Base-by-base conservation (phyloP, 1,140 invertebrate species). In the Bilobella aurantiaca region DNA sequence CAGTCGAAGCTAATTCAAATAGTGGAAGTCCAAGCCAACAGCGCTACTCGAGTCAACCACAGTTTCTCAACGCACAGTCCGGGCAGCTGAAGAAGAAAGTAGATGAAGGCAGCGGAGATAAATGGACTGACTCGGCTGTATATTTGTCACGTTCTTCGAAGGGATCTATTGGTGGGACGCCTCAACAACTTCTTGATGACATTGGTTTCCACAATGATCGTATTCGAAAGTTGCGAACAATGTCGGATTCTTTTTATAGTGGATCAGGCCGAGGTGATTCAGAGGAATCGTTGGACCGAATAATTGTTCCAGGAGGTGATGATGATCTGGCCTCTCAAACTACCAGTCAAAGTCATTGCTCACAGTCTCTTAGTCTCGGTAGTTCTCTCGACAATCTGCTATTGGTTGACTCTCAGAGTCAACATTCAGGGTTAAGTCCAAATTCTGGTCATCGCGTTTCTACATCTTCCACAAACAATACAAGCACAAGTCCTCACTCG, bases 381-480 rank as follows among this genome's bases (percentile, higher is more conserved):
- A 62, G 58, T 21, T 64, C 60, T 37, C 57, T 73, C 28, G 71
- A 73, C 47, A 73, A 73, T 64, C 56, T 73, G 21, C 63, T 73
- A 1, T 46, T 73, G 0, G 68, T 73, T 1, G 71, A 70, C 31
- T 64, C 68, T 8, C 53, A 65, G 23, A 66, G 63, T 31, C 60
- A 63, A 34, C 65, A 68, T 31, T 69, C 68, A 30, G 71, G 71
- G 0, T 32, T 70, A 27, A 70, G 68, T 69, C 71, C 71, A 12
- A 70, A 69, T 60, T 69, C 70, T 1, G 57, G 31, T 18, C 60
- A 66, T 61, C 34, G 64, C n/a, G 42, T 64, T n/a, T 64, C 62
- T 1, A 62, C 58, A 14, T 60, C 62, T 14, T 63, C 61, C 29
- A 32, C 57, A 42, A 62, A 58, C 31, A 31, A 62, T n/a, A 32